A percentile compares a stretch with the other conserved stretches of the same genome.
Evolutionary conservation across 2,888 invertebrate species (phyloP).

Genomic region (Hirtodrosophila duncani): DNA sequence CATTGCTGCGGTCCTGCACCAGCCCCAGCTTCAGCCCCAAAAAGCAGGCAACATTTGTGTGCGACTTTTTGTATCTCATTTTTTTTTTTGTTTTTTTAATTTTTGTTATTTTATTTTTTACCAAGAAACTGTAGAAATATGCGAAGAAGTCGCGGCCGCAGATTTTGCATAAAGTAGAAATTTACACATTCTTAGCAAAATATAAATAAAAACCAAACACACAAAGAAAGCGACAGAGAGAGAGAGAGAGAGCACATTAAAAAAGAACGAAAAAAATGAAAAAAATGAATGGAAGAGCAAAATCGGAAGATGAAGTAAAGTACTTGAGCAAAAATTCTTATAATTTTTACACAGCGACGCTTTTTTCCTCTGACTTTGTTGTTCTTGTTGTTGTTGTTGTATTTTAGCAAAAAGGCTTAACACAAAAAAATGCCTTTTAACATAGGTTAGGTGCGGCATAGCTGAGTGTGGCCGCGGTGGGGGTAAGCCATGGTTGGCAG

Average conservation of each 20-base stretch:
- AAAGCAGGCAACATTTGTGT: too few relatives aligned
- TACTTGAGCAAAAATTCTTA: constrained; percentile 69
- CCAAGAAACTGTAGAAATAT: constrained; percentile 43
- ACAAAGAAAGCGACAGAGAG: constrained; percentile 25
- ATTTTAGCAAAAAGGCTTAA: constrained; percentile 59
- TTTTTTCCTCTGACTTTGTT: neutral
- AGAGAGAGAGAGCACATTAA: constrained; percentile 40
- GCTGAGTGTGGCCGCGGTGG: neutral
- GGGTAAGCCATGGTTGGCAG: neutral
- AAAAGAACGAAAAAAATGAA: constrained; percentile 10
- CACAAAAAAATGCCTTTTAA: constrained; percentile 68
- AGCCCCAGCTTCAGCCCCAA: too few relatives aligned
- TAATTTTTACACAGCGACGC: constrained; percentile 61
- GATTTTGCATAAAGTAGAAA: constrained; percentile 67
- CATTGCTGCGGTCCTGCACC: constrained; percentile 27
- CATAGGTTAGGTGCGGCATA: constrained; percentile 32
- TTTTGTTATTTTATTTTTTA: neutral
- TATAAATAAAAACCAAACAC: constrained; percentile 27
- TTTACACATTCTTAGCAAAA: constrained; percentile 71
- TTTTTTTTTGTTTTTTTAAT: too few relatives aligned
- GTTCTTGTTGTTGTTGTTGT: constrained; percentile 14
- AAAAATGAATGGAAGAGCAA: constrained; percentile 3
- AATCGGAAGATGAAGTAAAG: constrained; percentile 40
- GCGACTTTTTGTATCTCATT: too few relatives aligned
- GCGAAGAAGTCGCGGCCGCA: constrained; percentile 66